phyloP scores from a whole-genome alignment of 1,140 invertebrate genomes.

The Megathymus violae region DNA sequence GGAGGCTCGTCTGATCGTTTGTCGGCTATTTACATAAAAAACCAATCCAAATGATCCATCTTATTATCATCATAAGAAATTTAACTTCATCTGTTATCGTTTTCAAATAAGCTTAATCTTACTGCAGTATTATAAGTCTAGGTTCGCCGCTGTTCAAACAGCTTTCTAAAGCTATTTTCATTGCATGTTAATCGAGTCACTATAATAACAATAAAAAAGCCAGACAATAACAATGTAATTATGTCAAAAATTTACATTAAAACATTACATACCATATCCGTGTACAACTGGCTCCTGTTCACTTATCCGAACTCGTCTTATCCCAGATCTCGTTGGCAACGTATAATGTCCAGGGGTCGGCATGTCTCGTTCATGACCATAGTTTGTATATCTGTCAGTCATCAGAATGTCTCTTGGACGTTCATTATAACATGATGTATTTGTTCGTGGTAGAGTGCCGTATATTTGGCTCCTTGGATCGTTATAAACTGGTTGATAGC shows the following conservation, averaged over 20 bases:
- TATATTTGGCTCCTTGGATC: slow-evolving; percentile 54
- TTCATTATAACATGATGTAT: slow-evolving; percentile 34
- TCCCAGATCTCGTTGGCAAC: slow-evolving; percentile 54
- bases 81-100: too few species aligned
- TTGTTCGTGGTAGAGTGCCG: slow-evolving; percentile 51
- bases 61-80: too few species aligned
- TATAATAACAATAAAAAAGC: background rate
- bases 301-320: slow-evolving; percentile 72
- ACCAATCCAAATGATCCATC: too few species aligned
- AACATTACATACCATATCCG: slow-evolving; percentile 69
- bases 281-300: slow-evolving; percentile 66
- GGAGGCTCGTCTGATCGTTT: too few species aligned
- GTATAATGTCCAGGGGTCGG: slow-evolving; percentile 54
- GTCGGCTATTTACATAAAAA: too few species aligned
- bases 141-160: slow-evolving; percentile 72
- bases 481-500: slow-evolving; percentile 54
- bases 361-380: slow-evolving; percentile 34
- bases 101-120: too few species aligned
- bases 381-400: slow-evolving; percentile 20
- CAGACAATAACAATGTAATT: background rate
- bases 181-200: slow-evolving; percentile 47
- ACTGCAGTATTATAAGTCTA: slow-evolving; percentile 60
- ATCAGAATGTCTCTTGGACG: slow-evolving; percentile 27
- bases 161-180: slow-evolving; percentile 76
- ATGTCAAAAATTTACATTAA: slow-evolving; percentile 21